phyloP scores from a whole-genome alignment of 2,113 vertebrate genomes.

The Otolemur garnettii region DNA sequence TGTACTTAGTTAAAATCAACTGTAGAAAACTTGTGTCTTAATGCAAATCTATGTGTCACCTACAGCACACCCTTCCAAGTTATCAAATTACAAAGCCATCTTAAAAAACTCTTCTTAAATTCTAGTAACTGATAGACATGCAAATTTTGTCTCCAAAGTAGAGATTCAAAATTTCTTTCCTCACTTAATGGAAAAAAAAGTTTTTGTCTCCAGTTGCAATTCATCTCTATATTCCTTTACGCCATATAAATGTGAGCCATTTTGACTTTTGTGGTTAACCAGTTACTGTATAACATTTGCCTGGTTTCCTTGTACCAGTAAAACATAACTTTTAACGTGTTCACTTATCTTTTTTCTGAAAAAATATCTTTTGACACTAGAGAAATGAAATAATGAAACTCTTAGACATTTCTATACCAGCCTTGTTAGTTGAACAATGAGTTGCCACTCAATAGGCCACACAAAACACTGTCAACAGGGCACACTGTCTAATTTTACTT shows the following conservation, averaged over 20 bases:
- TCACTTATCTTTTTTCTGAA: slow-evolving; percentile 40
- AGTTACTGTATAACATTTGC: background rate
- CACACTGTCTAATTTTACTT: background rate
- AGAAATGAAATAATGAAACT: slow-evolving; percentile 39
- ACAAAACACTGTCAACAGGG: background rate
- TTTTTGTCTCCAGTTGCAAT: slow-evolving; percentile 13
- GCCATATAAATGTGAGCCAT: background rate
- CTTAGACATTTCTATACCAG: slow-evolving; percentile 4
- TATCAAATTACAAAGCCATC: background rate
- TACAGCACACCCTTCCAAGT: background rate
- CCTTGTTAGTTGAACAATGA: slow-evolving; percentile 24
- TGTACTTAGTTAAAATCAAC: slow-evolving; percentile 52
- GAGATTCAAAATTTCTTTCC: slow-evolving; percentile 23
- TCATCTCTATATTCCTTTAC: slow-evolving; percentile 41
- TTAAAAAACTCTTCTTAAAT: background rate
- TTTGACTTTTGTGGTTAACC: background rate
- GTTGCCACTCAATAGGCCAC: slow-evolving; percentile 2
- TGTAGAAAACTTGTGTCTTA: slow-evolving; percentile 17
- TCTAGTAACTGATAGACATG: background rate
- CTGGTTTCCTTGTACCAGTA: background rate
- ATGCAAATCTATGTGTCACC: background rate
- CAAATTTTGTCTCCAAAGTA: background rate
- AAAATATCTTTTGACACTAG: slow-evolving; percentile 47
- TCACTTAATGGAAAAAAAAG: background rate
- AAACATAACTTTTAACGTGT: background rate